A percentile compares a stretch with the other conserved stretches of the same genome.
Evolutionary conservation across 2,113 vertebrate species (phyloP).

Genomic region (Calypte anna): DNA sequence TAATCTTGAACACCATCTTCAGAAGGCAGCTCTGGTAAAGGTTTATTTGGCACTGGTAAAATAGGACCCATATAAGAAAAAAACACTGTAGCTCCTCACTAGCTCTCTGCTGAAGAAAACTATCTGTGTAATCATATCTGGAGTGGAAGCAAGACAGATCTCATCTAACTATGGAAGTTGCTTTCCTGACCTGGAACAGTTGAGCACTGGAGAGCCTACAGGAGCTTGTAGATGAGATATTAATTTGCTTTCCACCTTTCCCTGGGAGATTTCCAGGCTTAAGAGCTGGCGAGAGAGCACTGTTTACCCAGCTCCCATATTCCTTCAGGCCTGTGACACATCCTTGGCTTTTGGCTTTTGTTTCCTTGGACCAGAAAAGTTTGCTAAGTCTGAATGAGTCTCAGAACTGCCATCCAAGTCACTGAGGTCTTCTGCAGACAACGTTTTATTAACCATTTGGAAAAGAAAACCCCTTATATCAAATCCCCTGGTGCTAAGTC

Average conservation of each 20-base stretch:
- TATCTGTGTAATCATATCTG: neutral
- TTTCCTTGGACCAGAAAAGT: slow-evolving; percentile 30
- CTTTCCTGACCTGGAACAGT: neutral
- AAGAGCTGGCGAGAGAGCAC: slow-evolving; percentile 11
- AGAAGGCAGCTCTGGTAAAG: neutral
- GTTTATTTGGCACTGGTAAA: neutral
- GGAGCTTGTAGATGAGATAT: neutral
- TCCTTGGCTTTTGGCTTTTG: neutral
- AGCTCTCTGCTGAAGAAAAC: neutral
- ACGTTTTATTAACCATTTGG: slow-evolving; percentile 23
- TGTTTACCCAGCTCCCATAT: neutral
- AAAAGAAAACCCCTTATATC: slow-evolving; percentile 54
- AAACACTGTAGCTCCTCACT: neutral
- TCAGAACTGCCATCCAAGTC: slow-evolving; percentile 6
- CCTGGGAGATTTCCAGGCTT: neutral
- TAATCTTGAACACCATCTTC: neutral
- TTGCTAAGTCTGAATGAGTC: neutral
- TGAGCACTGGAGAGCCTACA: neutral
- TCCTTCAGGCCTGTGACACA: neutral
- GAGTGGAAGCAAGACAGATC: neutral
- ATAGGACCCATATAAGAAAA: neutral
- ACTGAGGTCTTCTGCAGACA: slow-evolving; percentile 30
- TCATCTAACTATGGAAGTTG: neutral
- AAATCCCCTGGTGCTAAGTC: slow-evolving; percentile 4
- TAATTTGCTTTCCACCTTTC: slow-evolving; percentile 35